These are phyloP conservation scores for Cyprinodon tularosa DNA, from an alignment of 2,113 vertebrate genomes.

Conservation along the genomic window DNA sequence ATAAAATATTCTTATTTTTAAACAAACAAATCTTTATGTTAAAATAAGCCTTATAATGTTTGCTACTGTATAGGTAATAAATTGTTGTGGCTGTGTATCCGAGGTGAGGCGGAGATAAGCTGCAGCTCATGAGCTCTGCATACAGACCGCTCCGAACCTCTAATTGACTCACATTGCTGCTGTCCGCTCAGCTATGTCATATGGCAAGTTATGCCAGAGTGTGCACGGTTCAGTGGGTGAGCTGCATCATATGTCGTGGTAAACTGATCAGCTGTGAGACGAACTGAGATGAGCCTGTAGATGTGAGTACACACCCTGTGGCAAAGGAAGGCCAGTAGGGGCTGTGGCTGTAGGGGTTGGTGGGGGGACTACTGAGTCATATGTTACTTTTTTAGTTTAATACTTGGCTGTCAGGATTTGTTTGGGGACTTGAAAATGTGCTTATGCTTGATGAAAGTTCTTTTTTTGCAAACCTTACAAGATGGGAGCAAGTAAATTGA, in stretches of 20 bases:
- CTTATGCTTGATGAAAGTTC: neutral
- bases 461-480: neutral
- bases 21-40: neutral
- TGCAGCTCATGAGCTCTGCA: slow-evolving; percentile 5
- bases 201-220: slow-evolving; percentile 35
- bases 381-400: neutral
- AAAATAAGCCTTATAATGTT: neutral
- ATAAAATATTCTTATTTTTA: neutral
- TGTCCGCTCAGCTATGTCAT: slow-evolving; percentile 39
- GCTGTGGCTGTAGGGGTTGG: slow-evolving; percentile 12
- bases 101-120: slow-evolving; percentile 14
- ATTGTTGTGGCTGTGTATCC: neutral
- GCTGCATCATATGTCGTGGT: slow-evolving; percentile 47
- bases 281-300: slow-evolving; percentile 29
- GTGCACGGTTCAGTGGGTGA: slow-evolving; percentile 45
- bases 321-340: slow-evolving; percentile 15
- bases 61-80: neutral
- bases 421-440: slow-evolving; percentile 27
- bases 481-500: slow-evolving; percentile 6
- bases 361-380: slow-evolving; percentile 4
- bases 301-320: slow-evolving; percentile 23
- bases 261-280: slow-evolving; percentile 48
- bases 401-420: slow-evolving; percentile 15
- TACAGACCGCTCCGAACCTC: slow-evolving; percentile 11
- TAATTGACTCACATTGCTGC: slow-evolving; percentile 34